Evolutionary conservation across 2,113 vertebrate species (phyloP), one percentile per base, ranked within the genome.

Genomic region (Xenopus borealis): DNA sequence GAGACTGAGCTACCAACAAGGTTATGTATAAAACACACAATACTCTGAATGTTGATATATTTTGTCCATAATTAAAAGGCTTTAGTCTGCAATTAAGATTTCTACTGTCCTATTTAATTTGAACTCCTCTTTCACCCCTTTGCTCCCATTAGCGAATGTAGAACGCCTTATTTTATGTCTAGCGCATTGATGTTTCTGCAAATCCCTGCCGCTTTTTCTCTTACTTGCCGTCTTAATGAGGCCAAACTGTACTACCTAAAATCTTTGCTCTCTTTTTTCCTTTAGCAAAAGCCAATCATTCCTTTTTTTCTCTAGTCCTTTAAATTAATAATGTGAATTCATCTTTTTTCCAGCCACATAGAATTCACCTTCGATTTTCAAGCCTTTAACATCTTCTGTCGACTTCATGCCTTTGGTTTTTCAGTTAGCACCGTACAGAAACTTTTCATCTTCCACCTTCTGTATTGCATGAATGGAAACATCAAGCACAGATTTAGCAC

Each of bases 111-210:
- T 19, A 33, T 47, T 19, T 52, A 75, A 69, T 69, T 62, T 75
- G 46, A 53, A 45, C 73, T 23, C 10, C 23, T 69, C 57, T 33
- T 69, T 50, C 65, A 47, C 27, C 10, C 45, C 57, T 67, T 23
- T 61, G 65, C 72, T 61, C 66, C 11, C 46, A 62, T 47, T 75
- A 66, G 23, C 52, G 18, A 23, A 50, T 69, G 66, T 69, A 53
- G 59, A 69, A 69, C 58, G 58, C 62, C 55, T 69, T 67, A 45
- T 75, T 69, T 75, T 52, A 75, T 63, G 66, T 75, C 46, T 69
- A 14, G 10, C 17, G 66, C 58, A 46, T 53, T 69, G 66, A 75
- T 53, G 58, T 69, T 69, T 62, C 66, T 75, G 73, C 46, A 69
- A 75, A 63, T 69, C 66, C 72, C 72, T 17, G 57, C 73, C 62